Conservation (phyloP, 2,888 invertebrate species). For the Pachycephus smyrnensis region DNA sequence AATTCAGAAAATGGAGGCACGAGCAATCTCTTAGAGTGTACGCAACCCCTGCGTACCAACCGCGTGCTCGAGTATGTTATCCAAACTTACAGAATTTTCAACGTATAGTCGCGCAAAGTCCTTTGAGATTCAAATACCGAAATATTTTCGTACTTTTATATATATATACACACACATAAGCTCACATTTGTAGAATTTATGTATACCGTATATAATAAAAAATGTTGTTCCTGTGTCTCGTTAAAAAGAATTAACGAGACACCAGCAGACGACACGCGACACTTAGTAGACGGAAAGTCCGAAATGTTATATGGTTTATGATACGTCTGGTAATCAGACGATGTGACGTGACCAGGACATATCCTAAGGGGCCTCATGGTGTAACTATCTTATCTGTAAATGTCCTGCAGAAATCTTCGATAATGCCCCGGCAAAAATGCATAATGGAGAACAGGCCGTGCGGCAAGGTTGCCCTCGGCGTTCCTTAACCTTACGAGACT, state of each 20-base stretch:
- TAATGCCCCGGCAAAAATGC: neutral
- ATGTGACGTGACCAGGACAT: constrained; percentile 5
- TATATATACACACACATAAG: no score
- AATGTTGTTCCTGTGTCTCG: neutral
- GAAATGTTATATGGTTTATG: neutral
- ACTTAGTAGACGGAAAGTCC: neutral
- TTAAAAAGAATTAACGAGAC: neutral
- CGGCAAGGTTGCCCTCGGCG: constrained; percentile 5
- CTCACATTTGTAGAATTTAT: neutral
- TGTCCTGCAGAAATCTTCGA: neutral
- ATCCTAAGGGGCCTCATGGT: neutral
- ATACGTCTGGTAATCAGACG: neutral
- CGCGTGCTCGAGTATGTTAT: neutral
- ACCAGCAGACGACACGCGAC: neutral
- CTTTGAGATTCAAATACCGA: neutral
- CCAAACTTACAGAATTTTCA: neutral
- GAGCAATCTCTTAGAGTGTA: neutral
- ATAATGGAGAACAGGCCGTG: neutral
- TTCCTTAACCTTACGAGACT: constrained; percentile 41
- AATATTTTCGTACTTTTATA: no score
- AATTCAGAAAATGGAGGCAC: neutral
- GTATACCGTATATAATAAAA: neutral
- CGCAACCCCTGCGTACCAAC: neutral
- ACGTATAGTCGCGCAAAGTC: neutral
- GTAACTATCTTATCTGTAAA: neutral